A percentile compares a stretch with the other conserved stretches of the same genome.
Evolutionary conservation across 2,888 invertebrate genomes (phyloP).

Genomic region (Microctonus hyperodae): DNA sequence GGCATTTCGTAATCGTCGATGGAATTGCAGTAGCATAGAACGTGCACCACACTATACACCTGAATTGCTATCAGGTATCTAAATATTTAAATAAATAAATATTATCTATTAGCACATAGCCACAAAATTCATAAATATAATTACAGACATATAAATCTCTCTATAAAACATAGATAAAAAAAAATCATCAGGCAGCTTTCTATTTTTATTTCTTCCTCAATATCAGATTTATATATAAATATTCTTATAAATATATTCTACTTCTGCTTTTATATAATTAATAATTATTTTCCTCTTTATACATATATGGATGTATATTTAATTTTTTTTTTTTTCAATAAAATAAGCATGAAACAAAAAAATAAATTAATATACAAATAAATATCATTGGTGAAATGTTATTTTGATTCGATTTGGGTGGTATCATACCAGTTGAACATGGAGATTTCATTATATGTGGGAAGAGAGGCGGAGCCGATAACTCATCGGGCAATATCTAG

Average conservation of each 20-base stretch:
- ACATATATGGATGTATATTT: too few species aligned
- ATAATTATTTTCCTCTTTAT: too few species aligned
- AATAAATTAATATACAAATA: slow-evolving; percentile 14
- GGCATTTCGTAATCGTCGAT: slow-evolving; percentile 76
- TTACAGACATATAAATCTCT: neutral
- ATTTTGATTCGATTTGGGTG: slow-evolving; percentile 16
- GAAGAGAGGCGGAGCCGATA: slow-evolving; percentile 34
- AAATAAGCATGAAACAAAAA: neutral
- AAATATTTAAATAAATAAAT: neutral
- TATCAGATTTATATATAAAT: too few species aligned
- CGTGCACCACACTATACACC: slow-evolving; percentile 77
- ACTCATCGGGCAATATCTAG: slow-evolving; percentile 30
- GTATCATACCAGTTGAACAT: slow-evolving; percentile 20
- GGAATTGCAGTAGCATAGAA: slow-evolving; percentile 84
- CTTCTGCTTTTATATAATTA: too few species aligned
- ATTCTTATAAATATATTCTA: neutral
- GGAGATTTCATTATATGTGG: slow-evolving; percentile 33
- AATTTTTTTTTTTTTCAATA: neutral
- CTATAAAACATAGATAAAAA: neutral
- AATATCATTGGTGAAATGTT: slow-evolving; percentile 19
- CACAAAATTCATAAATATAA: neutral
- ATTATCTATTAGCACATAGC: too few species aligned
- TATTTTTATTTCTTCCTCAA: too few species aligned
- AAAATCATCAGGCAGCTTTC: neutral
- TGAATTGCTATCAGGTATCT: slow-evolving; percentile 78